Base-by-base conservation (phyloP, 2,113 vertebrate species). In the Clarias magur region DNA sequence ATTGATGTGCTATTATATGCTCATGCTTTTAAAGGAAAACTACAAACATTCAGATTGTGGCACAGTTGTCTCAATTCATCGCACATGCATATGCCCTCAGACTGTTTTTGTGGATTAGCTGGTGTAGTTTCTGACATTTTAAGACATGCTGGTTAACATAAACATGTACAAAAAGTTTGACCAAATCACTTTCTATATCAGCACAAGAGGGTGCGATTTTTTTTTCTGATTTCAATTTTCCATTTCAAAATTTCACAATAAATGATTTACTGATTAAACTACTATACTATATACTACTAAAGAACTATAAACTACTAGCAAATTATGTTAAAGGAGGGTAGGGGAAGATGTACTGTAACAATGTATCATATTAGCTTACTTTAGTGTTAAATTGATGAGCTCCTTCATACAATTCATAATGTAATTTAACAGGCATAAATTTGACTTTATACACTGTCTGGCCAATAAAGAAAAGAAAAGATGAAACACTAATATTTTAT, bases 1-100 rank as follows among this genome's bases (percentile, higher is more conserved):
- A 67, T 54, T 87, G 83, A 90, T 83, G 53, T 85, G 89, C 60
- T 75, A 60, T 34, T 38, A 38, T 60, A 60, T 60, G 79, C 27
- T 3, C 79, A 56, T 83, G 82, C 23, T 83, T 68, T 68, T 3
- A 83, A 82, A 80, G 1, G 7, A 1, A 56, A 79, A 56, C 2
- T 83, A 56, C n/a, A 68, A 56, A 54, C 57, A 80, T 3, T 57
- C 15, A 59, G 42, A 80, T 30, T 59, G 34, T 42, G 34, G 25
- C 57, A 23, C 57, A 80, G 78, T 56, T 17, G 30, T 12, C 19
- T 23, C 57, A 62, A 38, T 62, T 62, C 30, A 38, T 38, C 57
- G 42, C 30, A 81, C 59, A 81, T 23, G 30, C n/a, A 60, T 38
- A 10, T 80, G n/a, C n/a, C 10, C 17, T 80, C n/a, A 80, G 60